Conservation (phyloP, 2,797 vertebrate species). For the Typhlichthys subterraneus region DNA sequence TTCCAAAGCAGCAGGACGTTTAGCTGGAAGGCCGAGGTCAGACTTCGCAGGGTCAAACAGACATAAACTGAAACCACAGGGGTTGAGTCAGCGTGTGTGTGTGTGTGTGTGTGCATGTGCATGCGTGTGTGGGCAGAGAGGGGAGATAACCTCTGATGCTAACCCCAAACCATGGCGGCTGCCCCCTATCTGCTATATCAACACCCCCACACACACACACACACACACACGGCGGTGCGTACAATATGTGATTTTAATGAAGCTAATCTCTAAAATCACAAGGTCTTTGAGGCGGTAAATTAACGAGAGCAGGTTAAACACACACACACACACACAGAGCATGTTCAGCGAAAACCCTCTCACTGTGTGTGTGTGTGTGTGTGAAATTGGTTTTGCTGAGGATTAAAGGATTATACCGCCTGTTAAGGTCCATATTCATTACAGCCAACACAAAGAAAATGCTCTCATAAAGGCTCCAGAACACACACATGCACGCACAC, state of each 20-base stretch:
- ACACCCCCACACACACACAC: slow-evolving; percentile 39
- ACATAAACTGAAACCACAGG: slow-evolving; percentile 15
- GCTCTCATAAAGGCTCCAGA: slow-evolving; percentile 70
- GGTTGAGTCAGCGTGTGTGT: not conserved
- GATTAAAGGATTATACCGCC: slow-evolving; percentile 94
- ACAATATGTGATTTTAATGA: slow-evolving; percentile 86
- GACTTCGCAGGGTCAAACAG: slow-evolving; percentile 48
- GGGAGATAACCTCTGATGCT: slow-evolving; percentile 47
- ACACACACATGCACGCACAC: slow-evolving; percentile 9
- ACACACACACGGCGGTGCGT: slow-evolving; percentile 42
- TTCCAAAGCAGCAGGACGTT: slow-evolving; percentile 23
- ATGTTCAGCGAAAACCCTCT: slow-evolving; percentile 79
- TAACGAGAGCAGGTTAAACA: slow-evolving; percentile 88
- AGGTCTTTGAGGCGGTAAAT: slow-evolving; percentile 90
- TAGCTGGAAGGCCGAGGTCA: slow-evolving; percentile 19
- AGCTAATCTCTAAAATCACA: slow-evolving; percentile 90
- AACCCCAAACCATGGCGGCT: slow-evolving; percentile 23
- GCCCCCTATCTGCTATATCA: slow-evolving; percentile 53
- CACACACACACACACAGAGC: slow-evolving; percentile 28
- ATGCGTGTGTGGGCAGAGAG: not conserved
- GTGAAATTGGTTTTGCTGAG: slow-evolving; percentile 93
- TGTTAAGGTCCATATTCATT: slow-evolving; percentile 96
- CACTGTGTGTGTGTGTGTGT: slow-evolving; percentile 50
- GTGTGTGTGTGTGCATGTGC: not conserved
- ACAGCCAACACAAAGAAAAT: slow-evolving; percentile 84